Evolutionary conservation across 1,140 invertebrate genomes (phyloP).

Genomic region (Pseudomyrmex gracilis): DNA sequence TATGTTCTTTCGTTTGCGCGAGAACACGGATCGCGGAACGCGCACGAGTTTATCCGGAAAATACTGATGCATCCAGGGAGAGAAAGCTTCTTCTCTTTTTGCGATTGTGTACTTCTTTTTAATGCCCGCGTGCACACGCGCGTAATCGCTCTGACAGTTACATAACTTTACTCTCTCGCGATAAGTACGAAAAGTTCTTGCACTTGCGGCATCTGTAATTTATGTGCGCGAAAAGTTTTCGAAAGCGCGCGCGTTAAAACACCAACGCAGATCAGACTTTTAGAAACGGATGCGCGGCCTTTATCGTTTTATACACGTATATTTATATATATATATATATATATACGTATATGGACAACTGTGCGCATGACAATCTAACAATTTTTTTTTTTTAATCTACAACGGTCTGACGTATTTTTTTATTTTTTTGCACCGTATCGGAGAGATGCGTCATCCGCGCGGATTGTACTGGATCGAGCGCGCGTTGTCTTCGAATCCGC

Average conservation of each 20-base stretch:
- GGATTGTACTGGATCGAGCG: background rate
- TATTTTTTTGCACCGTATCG: background rate
- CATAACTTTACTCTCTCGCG: conserved; percentile 14
- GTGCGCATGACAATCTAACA: too few species aligned
- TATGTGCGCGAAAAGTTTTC: background rate
- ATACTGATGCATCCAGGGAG: conserved; percentile 3
- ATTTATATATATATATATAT: too few species aligned
- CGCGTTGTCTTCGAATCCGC: background rate
- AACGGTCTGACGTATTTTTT: conserved; percentile 1
- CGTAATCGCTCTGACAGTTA: conserved; percentile 35
- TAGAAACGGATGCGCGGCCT: background rate
- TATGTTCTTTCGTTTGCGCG: background rate
- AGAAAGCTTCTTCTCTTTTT: background rate
- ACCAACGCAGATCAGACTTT: background rate
- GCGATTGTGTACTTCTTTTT: conserved; percentile 24
- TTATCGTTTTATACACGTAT: conserved; percentile 15
- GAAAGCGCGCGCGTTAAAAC: conserved; percentile 21
- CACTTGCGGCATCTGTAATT: conserved; percentile 27
- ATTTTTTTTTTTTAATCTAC: conserved; percentile 9
- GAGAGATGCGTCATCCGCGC: background rate
- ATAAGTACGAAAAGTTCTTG: conserved; percentile 31
- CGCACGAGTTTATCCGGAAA: conserved; percentile 18
- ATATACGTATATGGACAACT: too few species aligned
- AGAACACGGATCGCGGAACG: background rate
- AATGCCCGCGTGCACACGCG: conserved; percentile 26